Percentiles rank a stretch among this genome's conserved stretches.
Conservation (phyloP, 2,888 invertebrate genomes). For the Eristalinus sepulchralis region DNA sequence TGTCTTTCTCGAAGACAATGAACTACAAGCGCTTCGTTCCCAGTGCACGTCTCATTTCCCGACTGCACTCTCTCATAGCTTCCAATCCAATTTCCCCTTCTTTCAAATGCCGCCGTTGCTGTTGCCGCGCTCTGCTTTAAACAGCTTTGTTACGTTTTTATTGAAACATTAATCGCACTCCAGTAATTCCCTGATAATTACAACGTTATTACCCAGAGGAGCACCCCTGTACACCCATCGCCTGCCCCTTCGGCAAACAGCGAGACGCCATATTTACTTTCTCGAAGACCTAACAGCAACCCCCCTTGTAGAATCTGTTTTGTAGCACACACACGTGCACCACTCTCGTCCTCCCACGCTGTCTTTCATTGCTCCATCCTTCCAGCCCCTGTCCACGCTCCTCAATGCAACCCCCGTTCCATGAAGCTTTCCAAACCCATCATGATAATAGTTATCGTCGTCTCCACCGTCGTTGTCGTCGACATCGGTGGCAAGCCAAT, state of each 20-base stretch:
- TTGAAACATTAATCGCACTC: slow-evolving; percentile 10
- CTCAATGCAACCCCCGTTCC: neutral
- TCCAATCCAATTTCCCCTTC: neutral
- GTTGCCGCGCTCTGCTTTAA: neutral
- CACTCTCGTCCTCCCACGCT: neutral
- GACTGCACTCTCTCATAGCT: neutral
- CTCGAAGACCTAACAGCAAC: neutral
- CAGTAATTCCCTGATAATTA: slow-evolving; percentile 11
- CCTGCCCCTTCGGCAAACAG: neutral
- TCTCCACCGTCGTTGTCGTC: neutral
- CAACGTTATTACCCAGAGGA: neutral
- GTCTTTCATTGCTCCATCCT: neutral
- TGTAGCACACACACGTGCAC: neutral
- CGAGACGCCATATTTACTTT: neutral
- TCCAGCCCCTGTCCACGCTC: neutral
- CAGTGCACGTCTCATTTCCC: neutral
- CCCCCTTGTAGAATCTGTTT: neutral
- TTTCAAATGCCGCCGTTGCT: neutral
- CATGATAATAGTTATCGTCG: neutral
- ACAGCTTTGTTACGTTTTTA: slow-evolving; percentile 7
- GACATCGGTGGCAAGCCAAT: neutral
- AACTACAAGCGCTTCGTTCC: neutral
- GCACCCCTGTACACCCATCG: neutral
- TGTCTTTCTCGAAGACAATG: neutral
- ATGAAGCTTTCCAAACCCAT: neutral